A percentile compares a stretch with the other conserved stretches of the same genome.
Conservation (phyloP, 2,888 invertebrate genomes). For the Temnothorax rugatulus region DNA sequence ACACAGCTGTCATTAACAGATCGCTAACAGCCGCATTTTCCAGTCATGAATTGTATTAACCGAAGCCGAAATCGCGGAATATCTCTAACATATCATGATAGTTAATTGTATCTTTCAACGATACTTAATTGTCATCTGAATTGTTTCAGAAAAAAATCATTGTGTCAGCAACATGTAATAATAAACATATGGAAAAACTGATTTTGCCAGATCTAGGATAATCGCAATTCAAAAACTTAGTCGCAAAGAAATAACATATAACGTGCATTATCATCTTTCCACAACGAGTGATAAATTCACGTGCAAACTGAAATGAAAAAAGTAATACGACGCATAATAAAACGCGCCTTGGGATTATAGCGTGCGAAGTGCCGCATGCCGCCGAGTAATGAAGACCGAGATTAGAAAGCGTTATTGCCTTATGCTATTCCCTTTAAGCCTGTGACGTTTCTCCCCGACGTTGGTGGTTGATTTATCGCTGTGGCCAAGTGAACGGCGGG, state of each 20-base stretch:
- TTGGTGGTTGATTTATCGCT: constrained; percentile 68
- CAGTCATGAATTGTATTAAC: constrained; percentile 1
- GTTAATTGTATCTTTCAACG: background rate
- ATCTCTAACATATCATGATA: background rate
- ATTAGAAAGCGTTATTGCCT: constrained; percentile 55
- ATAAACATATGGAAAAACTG: background rate
- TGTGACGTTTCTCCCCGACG: constrained; percentile 58
- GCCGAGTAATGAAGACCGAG: constrained; percentile 17
- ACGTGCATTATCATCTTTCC: background rate
- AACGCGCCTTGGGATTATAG: background rate
- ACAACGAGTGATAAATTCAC: background rate
- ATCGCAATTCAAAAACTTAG: background rate
- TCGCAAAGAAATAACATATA: background rate
- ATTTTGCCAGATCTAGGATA: background rate
- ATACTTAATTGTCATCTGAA: background rate
- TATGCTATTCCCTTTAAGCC: constrained; percentile 71
- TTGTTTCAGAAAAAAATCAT: background rate
- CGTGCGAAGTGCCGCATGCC: background rate
- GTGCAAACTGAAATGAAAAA: background rate
- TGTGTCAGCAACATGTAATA: background rate
- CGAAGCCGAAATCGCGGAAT: background rate
- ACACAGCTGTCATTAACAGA: background rate
- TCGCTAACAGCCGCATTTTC: background rate
- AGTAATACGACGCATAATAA: background rate
- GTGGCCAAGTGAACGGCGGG: constrained; percentile 66